Evolutionary conservation across 2,797 vertebrate genomes (phyloP).

Genomic region (Enteromius thamalakanensis): DNA sequence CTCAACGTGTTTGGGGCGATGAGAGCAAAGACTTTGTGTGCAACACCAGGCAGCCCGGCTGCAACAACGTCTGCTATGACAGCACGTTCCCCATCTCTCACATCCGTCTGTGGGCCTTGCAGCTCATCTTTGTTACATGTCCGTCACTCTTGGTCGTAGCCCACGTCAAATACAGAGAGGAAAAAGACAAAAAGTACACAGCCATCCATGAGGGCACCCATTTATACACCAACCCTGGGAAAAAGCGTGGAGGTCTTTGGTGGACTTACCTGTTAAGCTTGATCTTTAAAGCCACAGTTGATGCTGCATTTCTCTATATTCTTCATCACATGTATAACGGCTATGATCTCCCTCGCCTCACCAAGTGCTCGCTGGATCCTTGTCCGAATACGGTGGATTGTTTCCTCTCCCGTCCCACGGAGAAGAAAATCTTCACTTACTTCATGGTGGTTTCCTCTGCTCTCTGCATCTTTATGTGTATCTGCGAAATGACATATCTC

Average conservation of each 20-base stretch:
- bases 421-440: slow-evolving; percentile 90
- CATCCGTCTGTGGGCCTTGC: slow-evolving; percentile 94
- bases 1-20: slow-evolving; percentile 88
- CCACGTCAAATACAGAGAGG: slow-evolving; percentile 88
- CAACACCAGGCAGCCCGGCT: slow-evolving; percentile 87
- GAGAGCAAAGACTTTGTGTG: slow-evolving; percentile 92
- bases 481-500: slow-evolving; percentile 86
- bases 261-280: slow-evolving; percentile 93
- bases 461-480: slow-evolving; percentile 85
- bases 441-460: slow-evolving; percentile 88
- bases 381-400: slow-evolving; percentile 91
- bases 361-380: slow-evolving; percentile 82
- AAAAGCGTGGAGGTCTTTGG: slow-evolving; percentile 91
- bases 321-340: slow-evolving; percentile 83
- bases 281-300: slow-evolving; percentile 83
- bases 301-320: slow-evolving; percentile 84
- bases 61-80: slow-evolving; percentile 88
- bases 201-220: slow-evolving; percentile 62
- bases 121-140: slow-evolving; percentile 95
- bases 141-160: slow-evolving; percentile 92
- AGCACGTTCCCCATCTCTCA: slow-evolving; percentile 93
- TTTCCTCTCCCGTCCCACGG: slow-evolving; percentile 88
- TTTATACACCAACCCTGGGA: slow-evolving; percentile 81
- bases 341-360: slow-evolving; percentile 82
- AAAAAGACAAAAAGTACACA: slow-evolving; percentile 77